Base-by-base conservation (phyloP, 2,888 invertebrate genomes). In the Cryptocephalus moraei region DNA sequence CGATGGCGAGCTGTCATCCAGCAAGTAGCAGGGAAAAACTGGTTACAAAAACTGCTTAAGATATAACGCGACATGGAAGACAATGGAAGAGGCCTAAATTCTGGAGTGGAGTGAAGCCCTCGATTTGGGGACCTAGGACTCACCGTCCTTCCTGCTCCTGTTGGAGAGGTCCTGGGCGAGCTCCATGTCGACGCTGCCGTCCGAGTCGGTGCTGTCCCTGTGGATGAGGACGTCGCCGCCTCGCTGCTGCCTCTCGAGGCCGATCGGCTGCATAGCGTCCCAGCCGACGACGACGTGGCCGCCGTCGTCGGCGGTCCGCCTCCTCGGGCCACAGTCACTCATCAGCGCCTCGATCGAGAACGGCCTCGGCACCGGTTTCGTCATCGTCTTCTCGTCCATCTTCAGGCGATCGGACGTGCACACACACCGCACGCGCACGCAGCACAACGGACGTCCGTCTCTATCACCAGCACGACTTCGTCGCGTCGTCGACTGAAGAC, bases 271-370 rank as follows among this genome's bases (percentile, higher is more conserved):
- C 36, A 12, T 9, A 9, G n/a, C 12, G 12, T 36, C 6, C 36
- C 36, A 36, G 12, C 11, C n/a, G 11, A 36, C n/a, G n/a, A 34
- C 40, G n/a, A n/a, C 3, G 38, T 6, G 12, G 12, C 2, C 3
- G n/a, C 38, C 6, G 12, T 49, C 52, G 47, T 55, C 6, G 3
- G 2, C 12, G n/a, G 12, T 36, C 36, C 11, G n/a, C 47, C 58
- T 64, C 51, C 52, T 64, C 9, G 68, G 66, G 9, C 63, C 65
- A 50, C 62, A 62, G 50, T 69, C 69, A 56, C 71, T 68, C 62
- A 80, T 80, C 31, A 80, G 60, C 1, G 80, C 80, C 64, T 80
- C 80, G 41, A 80, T 80, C 1, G 80, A 77, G 64, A 80, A 80
- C 1, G 80, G 78, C 56, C 75, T 78, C 3, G 80, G 80, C 44